These are phyloP conservation scores for Rotaria macrura DNA, from an alignment of 2,888 invertebrate species.

Conservation along the genomic window DNA sequence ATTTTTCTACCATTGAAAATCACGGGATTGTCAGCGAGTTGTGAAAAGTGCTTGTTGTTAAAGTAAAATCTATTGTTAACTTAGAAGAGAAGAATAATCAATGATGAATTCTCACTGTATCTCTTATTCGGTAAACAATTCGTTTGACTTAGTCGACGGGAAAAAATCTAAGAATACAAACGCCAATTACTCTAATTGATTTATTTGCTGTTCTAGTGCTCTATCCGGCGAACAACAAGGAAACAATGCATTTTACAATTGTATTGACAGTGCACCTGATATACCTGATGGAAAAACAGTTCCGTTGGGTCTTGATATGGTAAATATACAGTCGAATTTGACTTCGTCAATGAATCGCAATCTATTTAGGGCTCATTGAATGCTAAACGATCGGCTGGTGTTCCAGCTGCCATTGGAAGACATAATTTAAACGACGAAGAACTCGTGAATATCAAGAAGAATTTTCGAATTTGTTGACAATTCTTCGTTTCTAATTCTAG, in stretches of 20 bases:
- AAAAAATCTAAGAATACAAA: no score
- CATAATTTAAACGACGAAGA: constrained; percentile 32
- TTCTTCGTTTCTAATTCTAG: constrained; percentile 56
- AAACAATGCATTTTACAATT: constrained; percentile 32
- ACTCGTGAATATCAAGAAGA: neutral
- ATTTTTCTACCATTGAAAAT: no score
- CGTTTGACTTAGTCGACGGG: no score
- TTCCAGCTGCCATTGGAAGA: constrained; percentile 16
- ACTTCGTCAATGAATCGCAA: no score
- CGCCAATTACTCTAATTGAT: neutral
- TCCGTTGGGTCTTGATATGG: constrained; percentile 32
- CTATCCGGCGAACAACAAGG: neutral
- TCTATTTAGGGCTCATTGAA: neutral
- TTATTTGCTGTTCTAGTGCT: neutral
- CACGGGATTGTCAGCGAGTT: no score
- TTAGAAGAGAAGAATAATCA: no score
- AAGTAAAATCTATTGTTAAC: no score
- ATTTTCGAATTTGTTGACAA: neutral
- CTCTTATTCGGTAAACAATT: no score
- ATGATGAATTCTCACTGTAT: no score
- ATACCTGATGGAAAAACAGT: constrained; percentile 31
- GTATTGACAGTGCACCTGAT: constrained; percentile 31
- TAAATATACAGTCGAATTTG: neutral
- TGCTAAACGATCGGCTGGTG: constrained; percentile 27
- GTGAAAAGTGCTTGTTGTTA: no score